Percentiles rank a stretch among this genome's conserved stretches.
Evolutionary conservation across 2,797 vertebrate species (phyloP).

Genomic region (Acomys russatus): DNA sequence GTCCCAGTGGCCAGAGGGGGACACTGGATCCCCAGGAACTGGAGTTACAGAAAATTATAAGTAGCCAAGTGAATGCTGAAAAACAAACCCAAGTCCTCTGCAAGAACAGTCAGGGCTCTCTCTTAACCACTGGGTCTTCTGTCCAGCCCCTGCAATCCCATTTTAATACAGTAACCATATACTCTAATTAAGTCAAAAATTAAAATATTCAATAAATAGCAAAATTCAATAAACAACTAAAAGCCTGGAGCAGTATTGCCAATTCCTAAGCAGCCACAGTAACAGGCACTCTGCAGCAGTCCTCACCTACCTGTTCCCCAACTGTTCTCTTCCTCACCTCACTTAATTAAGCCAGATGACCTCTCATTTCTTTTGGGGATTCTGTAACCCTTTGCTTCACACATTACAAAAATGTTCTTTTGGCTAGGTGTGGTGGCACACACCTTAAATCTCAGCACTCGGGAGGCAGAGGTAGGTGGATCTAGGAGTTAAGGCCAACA

Average conservation of each 20-base stretch:
- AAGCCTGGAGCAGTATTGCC: not conserved
- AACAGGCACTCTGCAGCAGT: not conserved
- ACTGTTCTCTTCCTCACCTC: not conserved
- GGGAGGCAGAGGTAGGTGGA: no score
- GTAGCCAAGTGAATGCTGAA: not conserved
- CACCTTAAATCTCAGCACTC: no score
- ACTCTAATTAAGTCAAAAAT: constrained; percentile 33
- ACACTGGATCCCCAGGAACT: not conserved
- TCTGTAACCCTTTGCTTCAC: constrained; percentile 26
- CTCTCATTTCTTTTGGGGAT: not conserved
- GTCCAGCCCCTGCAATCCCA: not conserved
- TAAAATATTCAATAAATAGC: constrained; percentile 6
- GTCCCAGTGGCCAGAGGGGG: not conserved
- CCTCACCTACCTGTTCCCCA: not conserved
- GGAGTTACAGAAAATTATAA: not conserved
- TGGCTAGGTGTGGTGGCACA: no score
- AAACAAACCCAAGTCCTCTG: not conserved
- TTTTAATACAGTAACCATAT: constrained; percentile 34
- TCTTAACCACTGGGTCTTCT: not conserved
- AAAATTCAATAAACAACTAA: not conserved
- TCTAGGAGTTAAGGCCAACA: no score
- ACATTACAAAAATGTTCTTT: not conserved
- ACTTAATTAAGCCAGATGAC: not conserved
- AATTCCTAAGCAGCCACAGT: not conserved
- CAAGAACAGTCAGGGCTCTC: not conserved